phyloP scores from a whole-genome alignment of 2,113 vertebrate genomes.

The Pitta sordida region DNA sequence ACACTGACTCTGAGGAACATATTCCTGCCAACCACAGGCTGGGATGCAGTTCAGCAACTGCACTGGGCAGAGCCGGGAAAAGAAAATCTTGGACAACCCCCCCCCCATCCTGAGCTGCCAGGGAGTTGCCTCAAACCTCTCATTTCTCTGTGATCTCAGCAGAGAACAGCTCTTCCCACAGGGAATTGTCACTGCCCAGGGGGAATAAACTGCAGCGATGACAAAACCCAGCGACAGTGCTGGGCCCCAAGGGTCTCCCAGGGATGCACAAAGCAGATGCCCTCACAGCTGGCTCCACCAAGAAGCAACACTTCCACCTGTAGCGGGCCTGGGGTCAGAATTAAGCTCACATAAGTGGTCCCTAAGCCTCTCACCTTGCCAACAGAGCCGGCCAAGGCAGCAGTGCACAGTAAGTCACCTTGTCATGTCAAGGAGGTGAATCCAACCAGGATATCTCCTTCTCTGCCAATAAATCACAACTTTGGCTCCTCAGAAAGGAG shows the following conservation, averaged over 20 bases:
- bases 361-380: neutral
- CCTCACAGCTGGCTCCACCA: neutral
- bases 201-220: neutral
- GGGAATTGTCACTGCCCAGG: neutral
- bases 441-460: neutral
- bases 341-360: neutral
- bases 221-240: neutral
- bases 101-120: neutral
- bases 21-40: neutral
- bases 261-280: neutral
- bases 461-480: neutral
- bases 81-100: neutral
- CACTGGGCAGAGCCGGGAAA: neutral
- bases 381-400: neutral
- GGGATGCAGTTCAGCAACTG: neutral
- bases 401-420: neutral
- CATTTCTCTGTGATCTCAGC: neutral
- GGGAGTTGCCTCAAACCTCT: neutral
- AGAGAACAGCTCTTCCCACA: neutral
- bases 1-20: accelerated
- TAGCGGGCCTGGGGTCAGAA: neutral
- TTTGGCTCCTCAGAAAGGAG: neutral
- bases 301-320: neutral
- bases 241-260: neutral
- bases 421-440: neutral